Base-by-base conservation (phyloP, 2,113 vertebrate species). In the Sinocyclocheilus anophthalmus region DNA sequence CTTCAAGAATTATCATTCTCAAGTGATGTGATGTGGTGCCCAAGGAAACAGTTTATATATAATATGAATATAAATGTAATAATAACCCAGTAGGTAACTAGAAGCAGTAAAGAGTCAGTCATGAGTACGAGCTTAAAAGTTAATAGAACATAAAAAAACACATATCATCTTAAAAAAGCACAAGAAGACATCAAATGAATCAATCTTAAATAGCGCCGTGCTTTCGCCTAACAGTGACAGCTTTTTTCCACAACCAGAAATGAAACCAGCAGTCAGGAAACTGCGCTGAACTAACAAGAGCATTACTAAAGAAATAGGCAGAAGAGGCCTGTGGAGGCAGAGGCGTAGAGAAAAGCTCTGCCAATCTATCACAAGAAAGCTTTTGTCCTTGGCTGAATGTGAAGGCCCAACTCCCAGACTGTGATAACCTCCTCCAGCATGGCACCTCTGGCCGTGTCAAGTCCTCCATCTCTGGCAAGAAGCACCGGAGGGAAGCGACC, bases 381-480 rank as follows among this genome's bases (percentile, higher is more conserved):
- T 45, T 86, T 73, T 81, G 67, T 82, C 81, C 81, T 24, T 4
- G 12, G 81, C 65, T 72, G 48, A 72, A 72, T 83, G 48, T 55
- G 30, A 83, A 72, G 65, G 80, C 79, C 14, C 22, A n/a, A 33
- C 26, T 63, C 78, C 78, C 76, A 80, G 57, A 63, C 37, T 70
- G 80, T 9, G 24, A 67, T 73, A 72, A 67, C 50, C 65, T 70
- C 81, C 67, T 83, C 12, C 67, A 72, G 67, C 55, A 72, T 81
- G 50, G 77, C 63, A 80, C 88, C 50, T 67, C 48, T 84, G 83
- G 53, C n/a, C 76, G 50, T 50, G 81, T 78, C 81, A 83, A 83
- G 86, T 76, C 78, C 78, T 87, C 59, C 65, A 84, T 70, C 76
- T 55, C 73, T 83, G 37, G 73, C 73, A 63, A 76, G 81, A 33